Conservation (phyloP, 2,888 invertebrate genomes). For the Rotaria magnacalcarata region DNA sequence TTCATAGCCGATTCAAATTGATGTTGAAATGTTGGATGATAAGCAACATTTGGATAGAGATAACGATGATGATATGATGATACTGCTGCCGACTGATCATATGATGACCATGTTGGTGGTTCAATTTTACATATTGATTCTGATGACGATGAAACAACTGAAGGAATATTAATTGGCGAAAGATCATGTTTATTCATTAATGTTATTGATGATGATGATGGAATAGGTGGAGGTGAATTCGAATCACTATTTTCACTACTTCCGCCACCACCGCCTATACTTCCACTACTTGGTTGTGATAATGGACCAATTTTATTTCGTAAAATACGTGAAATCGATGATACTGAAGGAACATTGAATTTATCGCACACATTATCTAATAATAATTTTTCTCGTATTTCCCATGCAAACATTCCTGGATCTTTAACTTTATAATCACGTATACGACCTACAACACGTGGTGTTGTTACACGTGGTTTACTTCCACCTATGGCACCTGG, state of each 20-base stretch:
- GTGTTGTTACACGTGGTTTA: conserved; percentile 91
- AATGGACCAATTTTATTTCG: conserved; percentile 75
- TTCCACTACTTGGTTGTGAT: conserved; percentile 39
- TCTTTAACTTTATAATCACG: conserved; percentile 84
- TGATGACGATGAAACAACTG: neutral
- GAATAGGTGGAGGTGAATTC: neutral
- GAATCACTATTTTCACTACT: conserved; percentile 18
- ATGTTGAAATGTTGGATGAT: conserved; percentile 20
- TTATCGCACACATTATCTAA: conserved; percentile 93
- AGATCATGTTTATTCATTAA: neutral
- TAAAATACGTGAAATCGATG: conserved; percentile 87
- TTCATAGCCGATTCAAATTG: conserved; percentile 19
- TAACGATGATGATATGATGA: conserved; percentile 1
- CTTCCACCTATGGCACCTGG: conserved; percentile 93
- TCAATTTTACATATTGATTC: neutral
- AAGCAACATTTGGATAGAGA: conserved; percentile 13
- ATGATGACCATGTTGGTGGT: conserved; percentile 12
- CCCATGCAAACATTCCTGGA: conserved; percentile 94
- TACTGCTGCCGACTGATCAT: neutral
- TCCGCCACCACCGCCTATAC: neutral
- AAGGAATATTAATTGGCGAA: neutral
- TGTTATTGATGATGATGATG: neutral
- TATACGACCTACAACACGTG: conserved; percentile 84
- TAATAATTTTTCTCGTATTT: conserved; percentile 84
- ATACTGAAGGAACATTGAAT: conserved; percentile 93